phyloP scores from a whole-genome alignment of 2,113 vertebrate species.

The Colinus virginianus region DNA sequence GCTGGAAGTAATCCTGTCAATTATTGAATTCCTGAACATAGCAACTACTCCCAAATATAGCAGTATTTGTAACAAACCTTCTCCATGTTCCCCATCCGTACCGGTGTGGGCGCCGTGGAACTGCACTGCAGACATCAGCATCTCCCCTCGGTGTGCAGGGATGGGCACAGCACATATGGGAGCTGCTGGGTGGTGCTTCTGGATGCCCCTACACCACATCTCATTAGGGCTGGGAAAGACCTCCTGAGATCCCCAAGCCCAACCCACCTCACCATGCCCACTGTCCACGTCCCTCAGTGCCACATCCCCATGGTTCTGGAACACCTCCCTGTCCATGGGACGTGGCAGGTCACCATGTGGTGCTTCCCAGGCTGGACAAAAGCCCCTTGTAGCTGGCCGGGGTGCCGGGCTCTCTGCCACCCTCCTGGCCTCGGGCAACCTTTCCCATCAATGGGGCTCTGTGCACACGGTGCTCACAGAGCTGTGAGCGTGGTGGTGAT shows the following conservation, averaged over 20 bases:
- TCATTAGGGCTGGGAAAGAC: background rate
- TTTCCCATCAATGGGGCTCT: background rate
- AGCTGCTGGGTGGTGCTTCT: background rate
- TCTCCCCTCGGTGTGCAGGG: background rate
- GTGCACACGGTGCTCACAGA: background rate
- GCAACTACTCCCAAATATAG: background rate
- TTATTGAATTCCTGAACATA: slow-evolving; percentile 16
- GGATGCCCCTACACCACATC: background rate
- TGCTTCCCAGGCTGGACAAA: background rate
- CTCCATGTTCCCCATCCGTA: rapidly evolving
- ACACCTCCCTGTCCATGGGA: background rate
- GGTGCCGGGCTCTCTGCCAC: background rate
- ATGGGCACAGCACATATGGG: background rate
- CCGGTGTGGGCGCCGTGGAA: background rate
- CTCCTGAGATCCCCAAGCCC: too few species aligned
- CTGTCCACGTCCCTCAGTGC: too few species aligned
- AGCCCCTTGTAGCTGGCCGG: background rate
- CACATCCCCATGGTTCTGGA: background rate
- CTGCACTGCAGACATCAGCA: background rate
- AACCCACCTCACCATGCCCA: too few species aligned
- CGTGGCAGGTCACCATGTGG: background rate
- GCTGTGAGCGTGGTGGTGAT: rapidly evolving
- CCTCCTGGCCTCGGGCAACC: background rate
- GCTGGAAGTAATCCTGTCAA: slow-evolving; percentile 31
- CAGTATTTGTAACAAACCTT: background rate